These are phyloP conservation scores for Macrotrachela quadricornifera DNA, from an alignment of 1,140 invertebrate genomes.

Conservation along the genomic window DNA sequence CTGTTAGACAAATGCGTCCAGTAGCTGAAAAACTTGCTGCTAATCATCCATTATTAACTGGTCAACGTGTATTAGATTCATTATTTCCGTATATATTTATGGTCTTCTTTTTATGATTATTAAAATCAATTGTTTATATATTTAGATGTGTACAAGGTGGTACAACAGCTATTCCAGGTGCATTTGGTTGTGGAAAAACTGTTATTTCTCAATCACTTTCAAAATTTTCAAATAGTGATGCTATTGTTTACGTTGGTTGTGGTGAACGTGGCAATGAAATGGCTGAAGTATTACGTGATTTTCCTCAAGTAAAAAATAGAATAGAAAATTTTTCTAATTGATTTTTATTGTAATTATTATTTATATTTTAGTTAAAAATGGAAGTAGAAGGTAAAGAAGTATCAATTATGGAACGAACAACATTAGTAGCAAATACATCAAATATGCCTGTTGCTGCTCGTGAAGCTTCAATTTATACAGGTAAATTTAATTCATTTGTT, in stretches of 20 bases:
- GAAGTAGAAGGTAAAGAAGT: slow-evolving; percentile 85
- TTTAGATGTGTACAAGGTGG: slow-evolving; percentile 73
- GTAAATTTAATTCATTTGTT: too few species aligned
- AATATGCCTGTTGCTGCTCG: slow-evolving; percentile 99
- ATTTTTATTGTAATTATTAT: too few species aligned
- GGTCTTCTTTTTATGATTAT: too few species aligned
- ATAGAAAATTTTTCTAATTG: too few species aligned
- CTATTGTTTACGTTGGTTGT: slow-evolving; percentile 97
- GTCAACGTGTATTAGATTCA: slow-evolving; percentile 87
- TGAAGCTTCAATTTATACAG: slow-evolving; percentile 98
- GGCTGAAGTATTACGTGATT: slow-evolving; percentile 92
- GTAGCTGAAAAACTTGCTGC: slow-evolving; percentile 90
- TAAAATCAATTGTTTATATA: too few species aligned
- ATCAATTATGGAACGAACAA: slow-evolving; percentile 98
- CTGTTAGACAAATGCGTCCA: slow-evolving; percentile 84
- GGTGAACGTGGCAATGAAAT: slow-evolving; percentile 69
- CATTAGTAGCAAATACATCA: slow-evolving; percentile 94
- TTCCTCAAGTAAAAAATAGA: slow-evolving; percentile 71
- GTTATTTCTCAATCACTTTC: slow-evolving; percentile 96
- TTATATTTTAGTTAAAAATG: slow-evolving; percentile 43
- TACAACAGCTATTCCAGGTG: slow-evolving; percentile 94
- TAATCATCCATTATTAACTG: slow-evolving; percentile 88
- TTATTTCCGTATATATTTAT: slow-evolving; percentile 71
- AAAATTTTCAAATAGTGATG: slow-evolving; percentile 98
- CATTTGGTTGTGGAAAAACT: slow-evolving; percentile 95